phyloP scores from a whole-genome alignment of 1,140 invertebrate species.

The Chionoecetes opilio region DNA sequence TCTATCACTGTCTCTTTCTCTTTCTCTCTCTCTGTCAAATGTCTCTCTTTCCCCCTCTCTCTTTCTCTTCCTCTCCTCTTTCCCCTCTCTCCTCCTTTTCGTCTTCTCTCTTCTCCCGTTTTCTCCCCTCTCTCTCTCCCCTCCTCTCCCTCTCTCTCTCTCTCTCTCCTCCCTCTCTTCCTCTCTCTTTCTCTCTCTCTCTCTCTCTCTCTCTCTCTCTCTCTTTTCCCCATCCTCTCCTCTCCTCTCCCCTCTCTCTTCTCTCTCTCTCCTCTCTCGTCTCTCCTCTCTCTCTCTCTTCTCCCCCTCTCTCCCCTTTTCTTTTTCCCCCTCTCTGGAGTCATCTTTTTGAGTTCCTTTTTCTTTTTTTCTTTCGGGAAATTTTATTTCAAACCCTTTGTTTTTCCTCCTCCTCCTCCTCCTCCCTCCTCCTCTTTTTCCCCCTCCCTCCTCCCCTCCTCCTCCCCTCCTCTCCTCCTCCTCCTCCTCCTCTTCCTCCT shows the following conservation, averaged over 20 bases:
- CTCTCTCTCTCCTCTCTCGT: too few species aligned
- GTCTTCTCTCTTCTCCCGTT: neutral
- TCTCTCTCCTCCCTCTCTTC: neutral
- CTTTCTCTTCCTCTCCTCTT: neutral
- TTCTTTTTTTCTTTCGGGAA: neutral
- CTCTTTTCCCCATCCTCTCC: neutral
- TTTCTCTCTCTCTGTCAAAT: too few species aligned
- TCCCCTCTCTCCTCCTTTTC: neutral
- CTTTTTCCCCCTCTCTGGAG: neutral
- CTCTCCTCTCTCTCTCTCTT: neutral
- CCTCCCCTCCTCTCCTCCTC: neutral
- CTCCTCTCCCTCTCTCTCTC: neutral
- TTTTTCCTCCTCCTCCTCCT: too few species aligned
- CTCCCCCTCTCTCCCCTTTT: neutral
- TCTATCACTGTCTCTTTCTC: too few species aligned
- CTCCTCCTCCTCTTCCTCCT: neutral
- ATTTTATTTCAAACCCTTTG: too few species aligned
- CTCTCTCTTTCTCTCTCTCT: neutral
- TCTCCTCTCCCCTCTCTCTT: neutral
- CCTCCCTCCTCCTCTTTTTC: too few species aligned
- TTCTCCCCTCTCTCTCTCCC: neutral
- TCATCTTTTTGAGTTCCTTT: too few species aligned
- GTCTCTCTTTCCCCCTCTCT: too few species aligned
- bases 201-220: neutral
- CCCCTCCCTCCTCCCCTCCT: too few species aligned